Conservation (phyloP, 2,113 vertebrate genomes). For the Scophthalmus maximus region DNA sequence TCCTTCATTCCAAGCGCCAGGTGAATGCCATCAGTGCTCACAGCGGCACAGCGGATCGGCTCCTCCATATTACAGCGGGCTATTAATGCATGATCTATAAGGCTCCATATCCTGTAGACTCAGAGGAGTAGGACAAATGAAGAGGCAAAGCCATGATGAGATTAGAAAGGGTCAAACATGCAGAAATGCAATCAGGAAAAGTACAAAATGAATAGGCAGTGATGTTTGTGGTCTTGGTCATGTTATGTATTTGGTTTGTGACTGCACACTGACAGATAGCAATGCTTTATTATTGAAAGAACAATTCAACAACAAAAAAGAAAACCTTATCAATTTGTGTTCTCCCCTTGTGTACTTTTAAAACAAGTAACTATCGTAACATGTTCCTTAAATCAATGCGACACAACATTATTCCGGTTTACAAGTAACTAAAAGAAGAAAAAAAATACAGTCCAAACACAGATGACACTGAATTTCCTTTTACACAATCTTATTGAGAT, state of each 20-base stretch:
- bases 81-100: slow-evolving; percentile 96
- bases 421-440: neutral
- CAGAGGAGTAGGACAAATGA: slow-evolving; percentile 34
- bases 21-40: slow-evolving; percentile 96
- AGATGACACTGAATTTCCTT: neutral
- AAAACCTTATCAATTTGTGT: neutral
- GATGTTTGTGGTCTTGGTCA: neutral
- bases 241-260: neutral
- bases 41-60: slow-evolving; percentile 94
- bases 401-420: neutral
- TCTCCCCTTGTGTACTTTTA: neutral
- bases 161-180: slow-evolving; percentile 4
- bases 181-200: slow-evolving; percentile 5
- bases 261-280: too few relatives aligned
- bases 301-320: neutral
- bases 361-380: neutral
- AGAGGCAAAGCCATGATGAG: slow-evolving; percentile 13
- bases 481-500: neutral
- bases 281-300: neutral
- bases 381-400: neutral
- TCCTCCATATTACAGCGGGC: slow-evolving; percentile 99
- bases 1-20: slow-evolving; percentile 98
- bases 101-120: slow-evolving; percentile 93
- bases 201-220: neutral
- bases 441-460: too few relatives aligned